Conservation (phyloP, 1,140 invertebrate genomes). For the Drosophila nigrodunni region DNA sequence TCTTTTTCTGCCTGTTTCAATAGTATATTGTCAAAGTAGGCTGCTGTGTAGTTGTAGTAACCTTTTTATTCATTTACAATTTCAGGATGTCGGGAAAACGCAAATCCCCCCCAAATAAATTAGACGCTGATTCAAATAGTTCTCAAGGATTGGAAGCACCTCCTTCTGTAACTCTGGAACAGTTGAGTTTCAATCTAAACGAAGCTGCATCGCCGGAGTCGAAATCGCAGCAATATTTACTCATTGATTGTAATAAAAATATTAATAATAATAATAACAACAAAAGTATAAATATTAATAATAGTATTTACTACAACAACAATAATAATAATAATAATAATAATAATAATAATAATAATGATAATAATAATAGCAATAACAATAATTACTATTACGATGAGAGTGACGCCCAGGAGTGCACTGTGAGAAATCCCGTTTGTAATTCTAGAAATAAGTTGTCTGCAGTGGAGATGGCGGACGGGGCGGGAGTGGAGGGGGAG, state of each 20-base stretch:
- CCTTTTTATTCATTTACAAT: not conserved
- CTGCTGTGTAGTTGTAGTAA: too few relatives aligned
- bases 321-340: constrained; percentile 14
- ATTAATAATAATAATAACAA: constrained; percentile 32
- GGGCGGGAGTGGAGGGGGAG: not conserved
- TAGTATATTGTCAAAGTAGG: too few relatives aligned
- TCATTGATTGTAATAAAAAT: constrained; percentile 13
- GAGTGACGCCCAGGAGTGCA: constrained; percentile 1
- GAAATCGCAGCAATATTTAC: not conserved
- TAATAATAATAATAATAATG: constrained; percentile 14
- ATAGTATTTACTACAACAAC: not conserved
- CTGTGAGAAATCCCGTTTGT: constrained; percentile 6
- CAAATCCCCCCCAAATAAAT: constrained; percentile 52
- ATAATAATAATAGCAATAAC: constrained; percentile 4
- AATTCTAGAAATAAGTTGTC: not conserved
- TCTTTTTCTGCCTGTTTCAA: too few relatives aligned
- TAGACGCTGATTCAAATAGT: constrained; percentile 41
- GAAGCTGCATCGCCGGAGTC: not conserved
- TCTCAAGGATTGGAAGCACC: constrained; percentile 14
- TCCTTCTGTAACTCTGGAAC: not conserved
- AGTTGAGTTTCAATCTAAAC: not conserved
- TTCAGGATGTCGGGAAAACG: constrained; percentile 58
- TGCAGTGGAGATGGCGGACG: constrained; percentile 12
- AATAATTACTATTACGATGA: constrained; percentile 8
- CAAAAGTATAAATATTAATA: constrained; percentile 2